Conservation (phyloP, 2,888 invertebrate genomes). For the Nasonovia ribisnigri region DNA sequence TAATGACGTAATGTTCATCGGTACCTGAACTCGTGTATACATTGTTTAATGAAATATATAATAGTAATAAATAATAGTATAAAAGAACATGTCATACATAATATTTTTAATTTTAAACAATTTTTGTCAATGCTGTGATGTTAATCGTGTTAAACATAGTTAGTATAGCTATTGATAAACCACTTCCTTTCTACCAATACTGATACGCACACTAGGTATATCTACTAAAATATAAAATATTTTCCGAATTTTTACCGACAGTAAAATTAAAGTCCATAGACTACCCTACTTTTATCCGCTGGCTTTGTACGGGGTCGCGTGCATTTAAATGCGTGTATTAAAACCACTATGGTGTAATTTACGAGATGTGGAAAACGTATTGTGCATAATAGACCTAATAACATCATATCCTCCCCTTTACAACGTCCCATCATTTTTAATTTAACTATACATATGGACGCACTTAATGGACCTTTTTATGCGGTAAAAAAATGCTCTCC, state of each 20-base stretch:
- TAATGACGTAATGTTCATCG: neutral
- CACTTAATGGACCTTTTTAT: slow-evolving; percentile 36
- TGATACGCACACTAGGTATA: neutral
- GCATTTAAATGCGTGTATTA: slow-evolving; percentile 39
- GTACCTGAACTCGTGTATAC: neutral
- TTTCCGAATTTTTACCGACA: slow-evolving; percentile 1
- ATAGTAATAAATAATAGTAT: neutral
- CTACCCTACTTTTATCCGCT: neutral
- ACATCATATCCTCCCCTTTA: slow-evolving; percentile 42
- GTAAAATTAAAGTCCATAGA: slow-evolving; percentile 23
- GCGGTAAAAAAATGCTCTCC: neutral
- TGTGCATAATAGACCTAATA: slow-evolving; percentile 51
- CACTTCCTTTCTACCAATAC: neutral
- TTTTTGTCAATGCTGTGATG: neutral
- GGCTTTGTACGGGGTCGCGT: neutral
- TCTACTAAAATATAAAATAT: neutral
- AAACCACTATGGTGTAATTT: slow-evolving; percentile 44
- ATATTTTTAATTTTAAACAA: neutral
- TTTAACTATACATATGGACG: slow-evolving; percentile 30
- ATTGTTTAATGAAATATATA: neutral
- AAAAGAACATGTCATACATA: neutral
- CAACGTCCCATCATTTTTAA: slow-evolving; percentile 52
- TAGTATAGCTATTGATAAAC: neutral
- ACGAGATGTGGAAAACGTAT: slow-evolving; percentile 49
- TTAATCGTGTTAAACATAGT: neutral